Conservation (phyloP, 53 echinoderm and acorn worm genomes). For the Stichopus horrens region DNA sequence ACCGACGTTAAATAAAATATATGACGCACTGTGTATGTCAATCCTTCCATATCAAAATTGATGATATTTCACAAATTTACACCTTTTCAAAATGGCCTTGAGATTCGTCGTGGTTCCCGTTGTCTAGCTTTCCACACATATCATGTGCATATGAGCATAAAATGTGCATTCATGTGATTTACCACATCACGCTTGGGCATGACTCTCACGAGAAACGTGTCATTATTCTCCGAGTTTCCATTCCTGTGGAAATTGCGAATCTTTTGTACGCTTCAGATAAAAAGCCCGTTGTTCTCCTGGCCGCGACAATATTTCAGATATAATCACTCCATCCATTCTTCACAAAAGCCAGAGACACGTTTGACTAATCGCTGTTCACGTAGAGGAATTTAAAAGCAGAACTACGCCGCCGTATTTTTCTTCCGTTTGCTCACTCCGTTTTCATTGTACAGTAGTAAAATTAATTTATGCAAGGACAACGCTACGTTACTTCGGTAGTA, state of each 20-base stretch:
- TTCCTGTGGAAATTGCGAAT: background rate
- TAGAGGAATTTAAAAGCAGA: background rate
- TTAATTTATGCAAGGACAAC: too few relatives aligned
- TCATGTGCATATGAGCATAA: background rate
- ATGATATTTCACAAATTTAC: too few relatives aligned
- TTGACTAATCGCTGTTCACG: background rate
- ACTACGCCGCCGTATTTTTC: background rate
- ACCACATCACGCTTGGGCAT: background rate
- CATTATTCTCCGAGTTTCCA: slow-evolving; percentile 10
- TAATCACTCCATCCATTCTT: slow-evolving; percentile 20
- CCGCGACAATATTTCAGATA: background rate
- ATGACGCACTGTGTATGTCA: too few relatives aligned
- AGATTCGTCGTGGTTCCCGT: too few relatives aligned
- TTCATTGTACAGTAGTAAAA: too few relatives aligned
- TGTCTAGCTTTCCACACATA: too few relatives aligned
- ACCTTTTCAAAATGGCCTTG: too few relatives aligned
- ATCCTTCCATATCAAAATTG: too few relatives aligned
- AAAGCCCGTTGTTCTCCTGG: background rate
- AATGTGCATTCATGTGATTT: background rate
- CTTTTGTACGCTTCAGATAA: background rate
- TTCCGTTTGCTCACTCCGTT: too few relatives aligned
- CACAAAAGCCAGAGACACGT: background rate
- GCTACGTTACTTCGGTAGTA: too few relatives aligned
- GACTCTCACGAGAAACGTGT: background rate
- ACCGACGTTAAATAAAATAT: too few relatives aligned